Evolutionary conservation across 2,113 vertebrate genomes (phyloP), one percentile per base, ranked within the genome.

Genomic region (Neolamprologus variostigma): DNA sequence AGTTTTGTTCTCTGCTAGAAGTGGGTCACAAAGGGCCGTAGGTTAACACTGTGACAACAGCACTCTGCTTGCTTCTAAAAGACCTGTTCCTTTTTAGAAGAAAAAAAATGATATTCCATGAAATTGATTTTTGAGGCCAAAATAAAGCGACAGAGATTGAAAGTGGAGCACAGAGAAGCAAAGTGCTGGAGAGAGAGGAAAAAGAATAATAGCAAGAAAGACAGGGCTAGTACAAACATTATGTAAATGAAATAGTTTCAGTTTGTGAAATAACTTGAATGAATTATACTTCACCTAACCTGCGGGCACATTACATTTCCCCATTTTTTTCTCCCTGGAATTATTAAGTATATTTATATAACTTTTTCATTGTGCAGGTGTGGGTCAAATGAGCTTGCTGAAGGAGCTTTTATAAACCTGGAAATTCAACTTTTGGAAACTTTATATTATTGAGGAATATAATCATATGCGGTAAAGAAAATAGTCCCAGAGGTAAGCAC

Each of bases 1-100:
- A 82, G 54, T 79, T 88, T 87, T 82, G 85, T 85, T 92, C 85
- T 81, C 76, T 63, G 80, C 45, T 90, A 79, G 93, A 96, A 95
- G 85, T 96, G 90, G 95, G 95, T 95, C 95, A 91, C 68, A 73
- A 68, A 84, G 82, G 87, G 92, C 94, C 92, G 83, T 84, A 71
- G 93, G 95, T 95, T 91, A 89, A 78, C 89, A 55, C 80, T 84
- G 66, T 87, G 81, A 87, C 87, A 92, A 80, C 82, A 89, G 87
- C 83, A 85, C 73, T 87, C 89, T 88, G 81, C 81, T 85, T 80
- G 59, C 83, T 82, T 87, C 80, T 79, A 47, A 89, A 81, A 89
- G 85, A 93, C 82, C 80, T 76, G 31, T 86, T 90, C 84, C 79
- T 80, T 54, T 80, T 26, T 33, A n/a, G 33, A 9, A 47, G 57